Conservation (phyloP, 2,888 invertebrate species). For the Ctena decussata region DNA sequence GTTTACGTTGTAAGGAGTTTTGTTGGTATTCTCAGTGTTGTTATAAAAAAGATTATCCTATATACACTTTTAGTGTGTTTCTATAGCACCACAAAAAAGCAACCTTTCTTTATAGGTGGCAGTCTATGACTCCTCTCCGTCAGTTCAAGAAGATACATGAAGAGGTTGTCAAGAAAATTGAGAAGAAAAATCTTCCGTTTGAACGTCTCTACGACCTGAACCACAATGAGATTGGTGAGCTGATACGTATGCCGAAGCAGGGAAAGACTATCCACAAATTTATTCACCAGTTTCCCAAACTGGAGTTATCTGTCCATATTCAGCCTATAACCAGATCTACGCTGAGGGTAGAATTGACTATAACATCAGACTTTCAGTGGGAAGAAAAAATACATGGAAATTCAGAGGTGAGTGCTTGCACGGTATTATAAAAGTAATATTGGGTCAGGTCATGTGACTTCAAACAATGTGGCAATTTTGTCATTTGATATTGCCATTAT, state of each 20-base stretch:
- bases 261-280: conserved; percentile 98
- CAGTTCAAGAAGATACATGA: conserved; percentile 99
- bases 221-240: conserved; percentile 98
- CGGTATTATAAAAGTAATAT: too few species aligned
- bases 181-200: conserved; percentile 93
- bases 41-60: too few species aligned
- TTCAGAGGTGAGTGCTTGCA: conserved; percentile 87
- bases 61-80: too few species aligned
- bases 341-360: conserved; percentile 97
- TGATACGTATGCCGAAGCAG: conserved; percentile 95
- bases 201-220: conserved; percentile 96
- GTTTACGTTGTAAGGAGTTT: too few species aligned
- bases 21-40: too few species aligned
- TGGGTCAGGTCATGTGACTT: too few species aligned
- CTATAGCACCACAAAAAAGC: too few species aligned
- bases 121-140: conserved; percentile 98
- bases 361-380: conserved; percentile 99
- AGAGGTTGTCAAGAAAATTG: conserved; percentile 98
- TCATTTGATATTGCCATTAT: too few species aligned
- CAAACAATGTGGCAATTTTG: too few species aligned
- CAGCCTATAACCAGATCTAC: conserved; percentile 97
- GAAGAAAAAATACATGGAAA: conserved; percentile 96
- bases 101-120: conserved; percentile 91
- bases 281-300: conserved; percentile 96
- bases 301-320: conserved; percentile 98